Percentiles rank a stretch among this genome's conserved stretches.
These are phyloP conservation scores for Eupelmus urozonus DNA, from an alignment of 2,888 invertebrate species.

Conservation along the genomic window DNA sequence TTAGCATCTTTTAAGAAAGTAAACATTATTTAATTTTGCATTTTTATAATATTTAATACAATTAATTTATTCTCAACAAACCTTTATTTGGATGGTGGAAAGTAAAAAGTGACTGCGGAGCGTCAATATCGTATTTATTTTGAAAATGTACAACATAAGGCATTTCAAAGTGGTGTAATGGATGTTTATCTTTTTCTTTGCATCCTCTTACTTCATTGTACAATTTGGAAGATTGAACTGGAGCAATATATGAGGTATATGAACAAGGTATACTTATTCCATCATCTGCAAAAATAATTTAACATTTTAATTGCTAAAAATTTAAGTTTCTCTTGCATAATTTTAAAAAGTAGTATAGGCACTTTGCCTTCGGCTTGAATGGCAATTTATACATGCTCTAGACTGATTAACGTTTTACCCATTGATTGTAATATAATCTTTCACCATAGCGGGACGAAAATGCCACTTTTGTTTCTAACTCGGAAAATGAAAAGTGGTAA, in stretches of 20 bases:
- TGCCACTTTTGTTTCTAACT: too few relatives aligned
- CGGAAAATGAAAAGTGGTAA: too few relatives aligned
- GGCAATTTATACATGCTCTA: too few relatives aligned
- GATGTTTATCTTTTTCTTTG: constrained; percentile 79
- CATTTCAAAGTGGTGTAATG: constrained; percentile 84
- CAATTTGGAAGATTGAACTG: constrained; percentile 93
- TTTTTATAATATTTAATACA: constrained; percentile 5
- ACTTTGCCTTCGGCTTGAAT: too few relatives aligned
- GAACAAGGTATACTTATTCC: constrained; percentile 94
- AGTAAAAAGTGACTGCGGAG: constrained; percentile 87
- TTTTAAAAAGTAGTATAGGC: too few relatives aligned
- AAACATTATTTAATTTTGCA: constrained; percentile 17
- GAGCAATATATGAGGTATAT: constrained; percentile 94
- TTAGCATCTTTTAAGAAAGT: constrained; percentile 71
- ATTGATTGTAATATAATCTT: neutral
- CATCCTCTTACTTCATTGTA: constrained; percentile 85
- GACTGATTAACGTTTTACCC: too few relatives aligned
- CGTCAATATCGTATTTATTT: constrained; percentile 88
- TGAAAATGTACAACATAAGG: constrained; percentile 95
- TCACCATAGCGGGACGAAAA: too few relatives aligned
- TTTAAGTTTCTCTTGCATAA: too few relatives aligned
- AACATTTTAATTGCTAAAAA: neutral
- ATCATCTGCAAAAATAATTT: constrained; percentile 80
- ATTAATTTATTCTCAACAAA: constrained; percentile 64
- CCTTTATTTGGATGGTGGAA: constrained; percentile 94